Evolutionary conservation across 2,113 vertebrate genomes (phyloP).

Genomic region (Pelvicachromis taeniatus): DNA sequence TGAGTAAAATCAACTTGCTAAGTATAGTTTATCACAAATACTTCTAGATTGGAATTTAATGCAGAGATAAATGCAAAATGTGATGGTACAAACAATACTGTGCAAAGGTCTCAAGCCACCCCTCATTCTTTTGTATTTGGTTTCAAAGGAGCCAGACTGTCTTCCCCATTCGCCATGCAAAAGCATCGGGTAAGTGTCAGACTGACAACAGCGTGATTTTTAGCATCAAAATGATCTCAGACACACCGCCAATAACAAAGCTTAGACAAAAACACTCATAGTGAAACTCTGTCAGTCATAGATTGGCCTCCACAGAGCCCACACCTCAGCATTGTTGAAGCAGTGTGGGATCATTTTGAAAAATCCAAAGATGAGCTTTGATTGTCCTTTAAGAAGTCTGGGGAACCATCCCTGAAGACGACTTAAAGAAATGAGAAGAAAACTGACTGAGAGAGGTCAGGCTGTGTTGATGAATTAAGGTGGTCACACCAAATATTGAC

Average conservation of each 20-base stretch:
- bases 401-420: background rate
- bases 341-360: background rate
- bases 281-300: background rate
- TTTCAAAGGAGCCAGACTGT: background rate
- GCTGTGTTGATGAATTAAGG: background rate
- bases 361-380: background rate
- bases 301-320: background rate
- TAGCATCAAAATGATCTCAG: background rate
- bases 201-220: background rate
- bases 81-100: background rate
- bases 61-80: background rate
- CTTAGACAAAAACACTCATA: background rate
- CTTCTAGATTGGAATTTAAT: background rate
- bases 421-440: background rate
- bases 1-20: background rate
- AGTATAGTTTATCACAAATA: background rate
- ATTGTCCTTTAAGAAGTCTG: background rate
- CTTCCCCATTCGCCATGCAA: background rate
- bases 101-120: background rate
- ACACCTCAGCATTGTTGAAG: background rate
- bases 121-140: background rate
- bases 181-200: no score
- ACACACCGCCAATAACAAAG: background rate
- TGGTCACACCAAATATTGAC: background rate
- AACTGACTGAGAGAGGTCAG: background rate